Conservation (phyloP, 2,888 invertebrate species). For the Eupithecia vulgata region DNA sequence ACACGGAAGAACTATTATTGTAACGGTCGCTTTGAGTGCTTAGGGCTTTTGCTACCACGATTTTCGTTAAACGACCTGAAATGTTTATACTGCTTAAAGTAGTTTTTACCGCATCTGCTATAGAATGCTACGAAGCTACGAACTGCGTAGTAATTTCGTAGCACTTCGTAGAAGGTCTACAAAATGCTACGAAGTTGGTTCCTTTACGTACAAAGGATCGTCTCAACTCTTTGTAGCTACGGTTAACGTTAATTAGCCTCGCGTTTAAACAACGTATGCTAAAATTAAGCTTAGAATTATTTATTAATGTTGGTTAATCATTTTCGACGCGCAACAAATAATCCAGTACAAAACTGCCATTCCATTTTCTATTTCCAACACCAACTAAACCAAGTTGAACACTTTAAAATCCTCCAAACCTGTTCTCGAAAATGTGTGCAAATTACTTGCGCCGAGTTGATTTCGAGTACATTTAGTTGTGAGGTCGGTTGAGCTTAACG, state of each 20-base stretch:
- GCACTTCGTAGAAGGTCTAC: conserved; percentile 8
- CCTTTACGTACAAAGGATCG: conserved; percentile 7
- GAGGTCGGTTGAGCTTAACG: conserved; percentile 54
- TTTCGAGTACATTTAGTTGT: conserved; percentile 51
- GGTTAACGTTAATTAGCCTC: not conserved
- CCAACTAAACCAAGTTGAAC: conserved; percentile 26
- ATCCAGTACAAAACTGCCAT: not conserved
- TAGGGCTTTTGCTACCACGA: conserved; percentile 31
- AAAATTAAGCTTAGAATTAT: not conserved
- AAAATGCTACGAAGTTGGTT: not conserved
- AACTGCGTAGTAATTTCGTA: not conserved
- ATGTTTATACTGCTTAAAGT: not conserved
- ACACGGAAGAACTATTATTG: conserved; percentile 59
- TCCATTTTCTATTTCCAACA: conserved; percentile 27
- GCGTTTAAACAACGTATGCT: not conserved
- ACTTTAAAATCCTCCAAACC: conserved; percentile 32
- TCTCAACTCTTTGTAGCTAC: conserved; percentile 4
- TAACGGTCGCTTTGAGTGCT: conserved; percentile 36
- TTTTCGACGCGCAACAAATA: conserved; percentile 5
- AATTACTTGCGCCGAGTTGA: conserved; percentile 35
- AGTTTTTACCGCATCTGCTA: not conserved
- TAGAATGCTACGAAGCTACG: not conserved
- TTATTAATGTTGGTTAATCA: not conserved
- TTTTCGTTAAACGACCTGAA: conserved; percentile 3
- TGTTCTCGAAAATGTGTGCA: conserved; percentile 39